Conservation (phyloP, 1,140 invertebrate genomes). For the Pteromalus puparum region DNA sequence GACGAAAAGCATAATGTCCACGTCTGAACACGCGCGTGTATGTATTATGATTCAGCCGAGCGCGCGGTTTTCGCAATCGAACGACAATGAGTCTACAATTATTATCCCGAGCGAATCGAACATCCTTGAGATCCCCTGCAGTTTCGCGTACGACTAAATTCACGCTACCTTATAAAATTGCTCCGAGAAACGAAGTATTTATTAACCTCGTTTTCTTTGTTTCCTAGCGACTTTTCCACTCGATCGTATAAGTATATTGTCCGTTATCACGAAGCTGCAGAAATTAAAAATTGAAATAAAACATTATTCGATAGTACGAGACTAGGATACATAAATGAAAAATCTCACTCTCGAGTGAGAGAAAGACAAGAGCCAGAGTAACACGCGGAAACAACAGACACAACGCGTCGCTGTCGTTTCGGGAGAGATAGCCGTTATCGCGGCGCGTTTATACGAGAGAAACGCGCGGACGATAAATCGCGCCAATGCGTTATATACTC, state of each 20-base stretch:
- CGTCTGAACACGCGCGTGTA: neutral
- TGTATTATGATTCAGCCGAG: slow-evolving; percentile 28
- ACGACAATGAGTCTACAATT: slow-evolving; percentile 34
- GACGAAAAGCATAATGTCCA: slow-evolving; percentile 21
- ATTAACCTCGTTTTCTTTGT: neutral
- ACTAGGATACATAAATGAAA: too few species aligned
- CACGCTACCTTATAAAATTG: neutral
- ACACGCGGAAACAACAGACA: neutral
- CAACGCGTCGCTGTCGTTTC: neutral
- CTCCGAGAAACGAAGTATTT: neutral
- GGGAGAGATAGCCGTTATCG: neutral
- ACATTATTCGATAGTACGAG: neutral
- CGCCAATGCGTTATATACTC: too few species aligned
- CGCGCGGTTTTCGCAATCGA: slow-evolving; percentile 31
- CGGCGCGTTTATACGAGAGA: neutral
- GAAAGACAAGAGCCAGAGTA: neutral
- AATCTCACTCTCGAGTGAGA: neutral
- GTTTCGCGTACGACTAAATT: neutral
- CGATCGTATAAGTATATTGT: too few species aligned
- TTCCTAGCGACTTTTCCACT: too few species aligned
- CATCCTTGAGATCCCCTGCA: slow-evolving; percentile 32
- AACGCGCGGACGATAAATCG: neutral
- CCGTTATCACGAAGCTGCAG: too few species aligned
- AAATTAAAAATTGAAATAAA: neutral
- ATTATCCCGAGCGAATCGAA: slow-evolving; percentile 10